Evolutionary conservation across 2,888 invertebrate species (phyloP), one percentile per base, ranked within the genome.

Genomic region (Marasmarcha lunaedactyla): DNA sequence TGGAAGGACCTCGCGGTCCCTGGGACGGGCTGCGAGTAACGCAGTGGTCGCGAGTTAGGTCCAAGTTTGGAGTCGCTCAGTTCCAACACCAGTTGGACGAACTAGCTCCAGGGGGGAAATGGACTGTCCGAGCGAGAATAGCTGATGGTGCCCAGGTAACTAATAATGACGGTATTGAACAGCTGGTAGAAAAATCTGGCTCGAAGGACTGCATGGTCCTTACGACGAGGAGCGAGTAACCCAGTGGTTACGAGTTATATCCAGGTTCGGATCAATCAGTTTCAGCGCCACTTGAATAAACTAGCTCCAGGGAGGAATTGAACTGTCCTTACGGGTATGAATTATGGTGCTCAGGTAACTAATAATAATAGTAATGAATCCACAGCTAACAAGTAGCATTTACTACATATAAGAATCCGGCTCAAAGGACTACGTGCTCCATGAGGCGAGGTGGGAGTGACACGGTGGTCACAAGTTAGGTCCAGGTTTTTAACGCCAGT

Each of bases 401-500:
- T n/a, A n/a, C n/a, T n/a, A n/a, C n/a, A n/a, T n/a, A n/a, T n/a
- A n/a, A n/a, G 87, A 55, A 72, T 90, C 37, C 88, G 87, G 86
- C 76, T 90, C 9, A 87, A 89, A 62, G 89, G 89, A 48, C 90
- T 91, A 0, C 68, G 83, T 0, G 88, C 87, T 0, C 66, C 70
- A 1, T 79, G 79, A 73, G 73, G 71, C 1, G 79, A 77, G 1
- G 79, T 88, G 0, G 81, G 87, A 3, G 87, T 89, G 0, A 85
- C 86, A 0, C 86, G 89, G 48, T 91, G 91, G 91, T 67, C 70
- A 14, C 83, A 85, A 36, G 69, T 88, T 1, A 83, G 81, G 33
- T 86, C 87, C 0, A 73, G 87, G 43, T 71, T 41, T 76, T 1
- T 77, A 81, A 47, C 66, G 71, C 49, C 77, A 50, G 50, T 63